Evolutionary conservation across 2,797 vertebrate genomes (phyloP), one percentile per base, ranked within the genome.

Genomic region (Artibeus lituratus): DNA sequence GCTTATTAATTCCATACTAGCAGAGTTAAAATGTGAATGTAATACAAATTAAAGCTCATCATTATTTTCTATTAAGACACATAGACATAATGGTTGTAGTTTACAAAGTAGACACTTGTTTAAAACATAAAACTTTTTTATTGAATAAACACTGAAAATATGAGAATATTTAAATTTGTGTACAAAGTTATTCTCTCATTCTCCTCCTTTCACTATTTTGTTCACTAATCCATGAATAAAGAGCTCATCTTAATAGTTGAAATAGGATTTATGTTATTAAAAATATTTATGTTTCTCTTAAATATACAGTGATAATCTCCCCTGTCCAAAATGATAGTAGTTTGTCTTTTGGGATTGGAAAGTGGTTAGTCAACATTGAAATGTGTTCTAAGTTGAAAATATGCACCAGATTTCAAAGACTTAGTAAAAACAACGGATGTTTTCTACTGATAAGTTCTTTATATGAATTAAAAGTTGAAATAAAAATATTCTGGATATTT

Each of bases 1-100:
- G 90, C 26, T 88, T 91, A 67, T 51, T 93, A 94, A 90, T 93
- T 97, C 93, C 94, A 93, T 57, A 87, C 84, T 91, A 96, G 94
- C 32, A 21, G 42, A n/a, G 73, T 94, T 87, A 93, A 82, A 95
- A 96, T 94, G 67, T 90, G 90, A 92, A 91, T 21, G 69, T 72
- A 94, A 83, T 65, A 87, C 16, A 95, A 80, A 90, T 10, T 91
- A 85, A 93, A 86, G 29, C 15, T 90, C 57, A 70, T n/a, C 51
- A 65, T 74, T 10, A 15, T 67, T 65, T 95, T 90, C 81, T 86
- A 47, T 69, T 26, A 87, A 96, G 19, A 37, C 32, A 51, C 55
- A 85, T 10, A 53, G 6, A 88, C 0, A 55, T 24, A 92, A 47
- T 88, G 1, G n/a, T 22, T 77, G 1, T 35, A 90, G n/a, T 92